These are phyloP conservation scores for Neria commutata DNA, from an alignment of 2,888 invertebrate species.

Conservation along the genomic window DNA sequence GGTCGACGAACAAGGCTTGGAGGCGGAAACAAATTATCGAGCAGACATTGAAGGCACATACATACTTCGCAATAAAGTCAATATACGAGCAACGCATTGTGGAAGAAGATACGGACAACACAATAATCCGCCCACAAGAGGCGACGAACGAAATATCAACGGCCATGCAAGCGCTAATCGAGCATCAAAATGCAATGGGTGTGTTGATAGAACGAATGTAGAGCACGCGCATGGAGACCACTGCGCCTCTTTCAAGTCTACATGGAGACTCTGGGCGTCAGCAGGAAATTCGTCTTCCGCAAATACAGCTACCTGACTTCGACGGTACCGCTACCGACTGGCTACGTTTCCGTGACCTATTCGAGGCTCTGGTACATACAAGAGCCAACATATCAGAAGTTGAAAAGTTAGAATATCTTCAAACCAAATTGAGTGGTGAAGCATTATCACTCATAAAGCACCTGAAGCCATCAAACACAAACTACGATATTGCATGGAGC, in stretches of 20 bases:
- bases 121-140: neutral
- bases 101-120: too few relatives aligned
- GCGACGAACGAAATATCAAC: slow-evolving; percentile 10
- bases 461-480: slow-evolving; percentile 23
- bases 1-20: neutral
- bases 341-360: slow-evolving; percentile 25
- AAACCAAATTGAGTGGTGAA: slow-evolving; percentile 26
- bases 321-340: slow-evolving; percentile 18
- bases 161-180: slow-evolving; percentile 11
- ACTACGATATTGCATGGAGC: slow-evolving; percentile 27
- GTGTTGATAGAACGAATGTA: slow-evolving; percentile 4
- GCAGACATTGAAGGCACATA: slow-evolving; percentile 8
- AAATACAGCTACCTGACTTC: slow-evolving; percentile 26
- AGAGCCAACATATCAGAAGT: slow-evolving; percentile 19
- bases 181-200: slow-evolving; percentile 12
- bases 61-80: slow-evolving; percentile 16
- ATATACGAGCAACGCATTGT: neutral
- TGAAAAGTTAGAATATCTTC: slow-evolving; percentile 26
- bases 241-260: too few relatives aligned
- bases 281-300: slow-evolving; percentile 21
- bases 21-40: slow-evolving; percentile 13
- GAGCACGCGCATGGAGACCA: too few relatives aligned
- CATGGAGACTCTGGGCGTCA: too few relatives aligned
- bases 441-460: slow-evolving; percentile 26
- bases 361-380: slow-evolving; percentile 21